A percentile compares a stretch with the other conserved stretches of the same genome.
Evolutionary conservation across 2,888 invertebrate species (phyloP).

Genomic region (Parascotia fuliginaria): DNA sequence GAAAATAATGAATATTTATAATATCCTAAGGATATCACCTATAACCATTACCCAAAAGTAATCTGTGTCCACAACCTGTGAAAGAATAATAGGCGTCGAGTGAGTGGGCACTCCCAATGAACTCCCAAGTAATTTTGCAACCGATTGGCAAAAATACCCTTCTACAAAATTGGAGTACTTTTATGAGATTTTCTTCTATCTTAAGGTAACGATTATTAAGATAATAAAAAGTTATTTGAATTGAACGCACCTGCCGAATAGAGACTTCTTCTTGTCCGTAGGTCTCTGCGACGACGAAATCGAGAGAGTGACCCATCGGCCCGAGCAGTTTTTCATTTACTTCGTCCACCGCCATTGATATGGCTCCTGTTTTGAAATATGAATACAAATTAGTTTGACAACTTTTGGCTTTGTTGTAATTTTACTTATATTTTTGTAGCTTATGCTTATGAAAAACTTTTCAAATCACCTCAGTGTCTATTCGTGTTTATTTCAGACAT

Average conservation of each 20-base stretch:
- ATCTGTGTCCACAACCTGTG: conserved; percentile 60
- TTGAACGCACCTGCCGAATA: conserved; percentile 87
- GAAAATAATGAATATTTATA: neutral
- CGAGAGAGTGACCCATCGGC: conserved; percentile 89
- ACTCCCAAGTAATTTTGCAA: conserved; percentile 60
- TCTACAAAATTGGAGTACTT: conserved; percentile 49
- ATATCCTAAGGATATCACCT: conserved; percentile 21
- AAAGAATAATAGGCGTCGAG: conserved; percentile 63
- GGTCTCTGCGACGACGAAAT: conserved; percentile 95
- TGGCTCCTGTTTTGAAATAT: conserved; percentile 88
- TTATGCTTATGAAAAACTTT: too few species aligned
- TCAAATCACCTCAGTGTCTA: too few species aligned
- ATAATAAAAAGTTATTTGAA: conserved; percentile 6
- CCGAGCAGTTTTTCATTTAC: conserved; percentile 88
- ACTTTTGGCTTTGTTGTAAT: too few species aligned
- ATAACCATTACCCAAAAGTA: conserved; percentile 43
- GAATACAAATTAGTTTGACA: neutral
- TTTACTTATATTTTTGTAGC: too few species aligned
- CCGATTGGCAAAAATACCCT: conserved; percentile 58
- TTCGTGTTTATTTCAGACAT: too few species aligned
- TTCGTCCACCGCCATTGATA: conserved; percentile 94
- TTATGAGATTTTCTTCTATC: conserved; percentile 37
- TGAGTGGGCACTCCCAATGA: conserved; percentile 50
- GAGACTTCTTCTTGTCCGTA: conserved; percentile 95
- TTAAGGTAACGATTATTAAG: conserved; percentile 13